Percentiles rank a stretch among this genome's conserved stretches.
phyloP scores from a whole-genome alignment of 2,113 vertebrate genomes.

The Rattus rattus region DNA sequence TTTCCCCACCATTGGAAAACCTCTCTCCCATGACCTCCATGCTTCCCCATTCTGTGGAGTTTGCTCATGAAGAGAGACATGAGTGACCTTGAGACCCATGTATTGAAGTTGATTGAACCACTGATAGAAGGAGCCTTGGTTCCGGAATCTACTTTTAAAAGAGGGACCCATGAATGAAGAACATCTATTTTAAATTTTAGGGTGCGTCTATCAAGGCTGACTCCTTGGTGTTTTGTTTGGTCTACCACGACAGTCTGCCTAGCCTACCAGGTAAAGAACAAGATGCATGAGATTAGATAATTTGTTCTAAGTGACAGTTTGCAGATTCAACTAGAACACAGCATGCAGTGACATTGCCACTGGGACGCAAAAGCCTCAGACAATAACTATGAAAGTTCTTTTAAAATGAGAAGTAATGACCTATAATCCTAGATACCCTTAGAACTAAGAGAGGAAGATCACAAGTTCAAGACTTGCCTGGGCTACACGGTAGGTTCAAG shows the following conservation, averaged over 20 bases:
- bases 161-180: not conserved
- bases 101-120: not conserved
- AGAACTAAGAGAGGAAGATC: not conserved
- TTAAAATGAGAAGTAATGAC: not conserved
- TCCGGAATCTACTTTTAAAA: not conserved
- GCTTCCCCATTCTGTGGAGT: not conserved
- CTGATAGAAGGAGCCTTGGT: not conserved
- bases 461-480: not conserved
- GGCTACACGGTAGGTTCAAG: not conserved
- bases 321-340: not conserved
- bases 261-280: not conserved
- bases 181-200: not conserved
- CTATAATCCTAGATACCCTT: not conserved
- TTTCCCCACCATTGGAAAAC: not conserved
- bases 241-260: not conserved
- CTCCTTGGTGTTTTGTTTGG: not conserved
- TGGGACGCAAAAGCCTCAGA: not conserved
- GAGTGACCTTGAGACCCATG: not conserved
- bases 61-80: not conserved
- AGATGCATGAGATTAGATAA: not conserved
- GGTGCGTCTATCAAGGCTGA: not conserved
- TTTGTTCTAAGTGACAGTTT: slow-evolving; percentile 10
- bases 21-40: not conserved
- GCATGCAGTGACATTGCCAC: not conserved
- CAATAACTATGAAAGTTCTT: not conserved